Evolutionary conservation across 2,113 vertebrate genomes (phyloP).

Genomic region (Oreochromis tanganicae): DNA sequence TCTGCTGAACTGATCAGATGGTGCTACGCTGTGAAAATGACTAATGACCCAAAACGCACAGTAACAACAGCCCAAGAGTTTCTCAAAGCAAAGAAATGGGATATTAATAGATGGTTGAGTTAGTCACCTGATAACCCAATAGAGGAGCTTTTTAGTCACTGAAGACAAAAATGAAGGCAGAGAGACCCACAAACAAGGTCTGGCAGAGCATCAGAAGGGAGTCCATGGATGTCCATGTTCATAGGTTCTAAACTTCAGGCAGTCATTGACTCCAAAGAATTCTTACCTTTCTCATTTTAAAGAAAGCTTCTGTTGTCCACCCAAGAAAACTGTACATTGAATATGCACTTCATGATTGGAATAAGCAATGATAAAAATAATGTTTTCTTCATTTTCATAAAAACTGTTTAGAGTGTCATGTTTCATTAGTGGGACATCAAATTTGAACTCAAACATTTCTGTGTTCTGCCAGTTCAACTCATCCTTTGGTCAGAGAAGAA

Average conservation of each 20-base stretch:
- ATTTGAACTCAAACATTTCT: not conserved
- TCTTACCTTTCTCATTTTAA: not conserved
- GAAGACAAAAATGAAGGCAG: not conserved
- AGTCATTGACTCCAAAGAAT: not conserved
- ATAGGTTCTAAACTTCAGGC: not conserved
- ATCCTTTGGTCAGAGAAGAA: not conserved
- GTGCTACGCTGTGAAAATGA: not conserved
- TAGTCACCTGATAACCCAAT: not conserved
- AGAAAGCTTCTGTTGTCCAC: not conserved
- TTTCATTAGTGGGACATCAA: not conserved
- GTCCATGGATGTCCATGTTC: not conserved
- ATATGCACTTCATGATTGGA: not conserved
- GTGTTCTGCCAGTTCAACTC: not conserved
- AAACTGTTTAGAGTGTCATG: not conserved
- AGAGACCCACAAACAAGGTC: not conserved
- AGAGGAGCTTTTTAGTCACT: not conserved
- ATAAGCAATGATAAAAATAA: not conserved
- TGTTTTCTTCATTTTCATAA: not conserved
- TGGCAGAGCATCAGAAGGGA: not conserved
- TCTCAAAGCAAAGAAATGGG: not conserved
- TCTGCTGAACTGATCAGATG: not conserved
- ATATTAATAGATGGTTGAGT: not conserved
- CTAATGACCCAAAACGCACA: not conserved
- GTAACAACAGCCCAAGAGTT: not conserved
- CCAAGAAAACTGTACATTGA: not conserved